Evolutionary conservation across 2,797 vertebrate species (phyloP).

Genomic region (Pangasius larnaudii): DNA sequence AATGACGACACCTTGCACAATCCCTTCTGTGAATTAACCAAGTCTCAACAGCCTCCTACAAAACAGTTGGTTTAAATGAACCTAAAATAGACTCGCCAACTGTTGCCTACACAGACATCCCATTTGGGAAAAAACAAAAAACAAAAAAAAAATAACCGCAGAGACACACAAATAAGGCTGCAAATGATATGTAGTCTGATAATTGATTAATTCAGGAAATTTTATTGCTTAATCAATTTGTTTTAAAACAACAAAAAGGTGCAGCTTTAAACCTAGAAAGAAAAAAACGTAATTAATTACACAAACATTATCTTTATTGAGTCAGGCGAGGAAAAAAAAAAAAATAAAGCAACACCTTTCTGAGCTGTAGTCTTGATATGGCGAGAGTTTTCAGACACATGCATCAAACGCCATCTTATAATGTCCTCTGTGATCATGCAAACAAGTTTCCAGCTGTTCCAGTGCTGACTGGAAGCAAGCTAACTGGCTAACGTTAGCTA

Average conservation of each 20-base stretch:
- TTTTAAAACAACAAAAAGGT: too few species aligned
- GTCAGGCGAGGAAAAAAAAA: not conserved
- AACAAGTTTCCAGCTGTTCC: not conserved
- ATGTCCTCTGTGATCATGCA: too few species aligned
- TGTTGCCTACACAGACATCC: slow-evolving; percentile 29
- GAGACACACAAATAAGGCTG: not conserved
- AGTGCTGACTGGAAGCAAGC: not conserved
- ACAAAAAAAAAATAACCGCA: too few species aligned
- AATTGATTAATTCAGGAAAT: too few species aligned
- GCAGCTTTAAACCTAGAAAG: not conserved
- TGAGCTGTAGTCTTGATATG: not conserved
- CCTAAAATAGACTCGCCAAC: slow-evolving; percentile 43
- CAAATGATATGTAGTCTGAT: not conserved
- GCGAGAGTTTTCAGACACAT: not conserved
- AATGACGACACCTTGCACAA: slow-evolving; percentile 69
- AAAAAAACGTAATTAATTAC: not conserved
- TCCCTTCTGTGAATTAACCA: slow-evolving; percentile 63
- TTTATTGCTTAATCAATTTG: not conserved
- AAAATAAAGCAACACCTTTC: too few species aligned
- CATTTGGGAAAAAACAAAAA: not conserved
- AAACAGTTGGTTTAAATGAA: slow-evolving; percentile 54
- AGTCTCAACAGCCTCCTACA: slow-evolving; percentile 50
- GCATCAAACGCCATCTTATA: not conserved
- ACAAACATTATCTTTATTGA: not conserved
- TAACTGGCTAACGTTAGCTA: not conserved